phyloP scores from a whole-genome alignment of 2,797 vertebrate species.

The Dallia pectoralis region DNA sequence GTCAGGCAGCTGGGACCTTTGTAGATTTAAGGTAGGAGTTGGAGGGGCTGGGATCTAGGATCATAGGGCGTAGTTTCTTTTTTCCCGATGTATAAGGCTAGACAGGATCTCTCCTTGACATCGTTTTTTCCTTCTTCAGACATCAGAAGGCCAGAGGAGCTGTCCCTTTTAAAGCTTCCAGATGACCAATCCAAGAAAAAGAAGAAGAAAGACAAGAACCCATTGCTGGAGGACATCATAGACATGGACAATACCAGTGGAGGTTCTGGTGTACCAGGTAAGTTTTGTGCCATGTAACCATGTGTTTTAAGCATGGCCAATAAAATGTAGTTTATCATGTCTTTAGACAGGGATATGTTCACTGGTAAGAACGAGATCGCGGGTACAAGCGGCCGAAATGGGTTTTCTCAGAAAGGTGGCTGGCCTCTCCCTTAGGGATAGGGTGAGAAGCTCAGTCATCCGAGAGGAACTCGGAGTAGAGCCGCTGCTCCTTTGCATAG shows the following conservation, averaged over 20 bases:
- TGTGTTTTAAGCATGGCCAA: background rate
- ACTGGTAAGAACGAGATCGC: too few species aligned
- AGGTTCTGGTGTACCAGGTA: slow-evolving; percentile 75
- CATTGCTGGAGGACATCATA: slow-evolving; percentile 83
- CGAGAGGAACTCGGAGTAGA: too few species aligned
- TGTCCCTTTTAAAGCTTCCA: slow-evolving; percentile 86
- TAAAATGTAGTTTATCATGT: background rate
- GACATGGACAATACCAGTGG: slow-evolving; percentile 78
- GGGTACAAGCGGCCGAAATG: too few species aligned
- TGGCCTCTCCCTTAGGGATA: too few species aligned
- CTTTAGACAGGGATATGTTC: too few species aligned
- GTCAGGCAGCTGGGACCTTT: background rate
- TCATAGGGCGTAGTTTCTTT: background rate
- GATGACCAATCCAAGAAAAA: slow-evolving; percentile 86
- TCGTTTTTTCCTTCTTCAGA: slow-evolving; percentile 64
- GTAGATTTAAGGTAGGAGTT: background rate
- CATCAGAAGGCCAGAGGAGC: slow-evolving; percentile 91
- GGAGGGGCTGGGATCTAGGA: background rate
- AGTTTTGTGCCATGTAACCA: too few species aligned
- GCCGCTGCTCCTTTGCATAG: too few species aligned
- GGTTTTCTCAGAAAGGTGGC: too few species aligned
- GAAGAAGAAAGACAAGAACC: slow-evolving; percentile 89
- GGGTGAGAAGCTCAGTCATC: too few species aligned
- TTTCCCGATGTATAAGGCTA: background rate
- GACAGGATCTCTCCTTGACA: background rate